phyloP scores from a whole-genome alignment of 2,888 invertebrate genomes.

The Dascillus cervinus region DNA sequence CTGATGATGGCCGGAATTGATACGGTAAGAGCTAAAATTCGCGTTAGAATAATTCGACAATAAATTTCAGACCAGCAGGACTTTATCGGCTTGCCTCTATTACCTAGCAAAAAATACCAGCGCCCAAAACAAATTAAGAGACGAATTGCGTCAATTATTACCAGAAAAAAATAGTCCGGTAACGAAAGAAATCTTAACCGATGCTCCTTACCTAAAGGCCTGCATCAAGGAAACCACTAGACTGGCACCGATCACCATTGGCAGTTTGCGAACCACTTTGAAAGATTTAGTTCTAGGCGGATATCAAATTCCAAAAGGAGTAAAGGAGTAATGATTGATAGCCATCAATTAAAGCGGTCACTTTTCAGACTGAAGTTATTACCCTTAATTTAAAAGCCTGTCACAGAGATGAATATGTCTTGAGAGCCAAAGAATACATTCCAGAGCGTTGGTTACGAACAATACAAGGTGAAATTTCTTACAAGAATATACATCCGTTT shows the following conservation, averaged over 20 bases:
- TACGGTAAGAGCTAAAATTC: conserved; percentile 61
- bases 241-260: conserved; percentile 27
- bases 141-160: conserved; percentile 34
- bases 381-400: not conserved
- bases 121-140: conserved; percentile 38
- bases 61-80: conserved; percentile 42
- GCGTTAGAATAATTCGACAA: too few relatives aligned
- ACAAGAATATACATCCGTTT: conserved; percentile 46
- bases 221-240: conserved; percentile 57
- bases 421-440: conserved; percentile 23
- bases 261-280: conserved; percentile 22
- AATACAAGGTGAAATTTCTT: conserved; percentile 19
- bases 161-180: conserved; percentile 30
- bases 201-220: conserved; percentile 50
- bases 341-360: too few relatives aligned
- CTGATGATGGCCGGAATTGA: conserved; percentile 65
- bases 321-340: too few relatives aligned
- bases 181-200: conserved; percentile 34
- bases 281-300: conserved; percentile 35
- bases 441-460: conserved; percentile 31
- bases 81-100: conserved; percentile 39
- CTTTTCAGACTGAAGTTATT: not conserved
- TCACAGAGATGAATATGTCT: conserved; percentile 11
- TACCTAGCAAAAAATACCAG: conserved; percentile 41
- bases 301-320: conserved; percentile 38